Percentiles rank a stretch among this genome's conserved stretches.
phyloP scores from a whole-genome alignment of 2,797 vertebrate genomes.

The Chelon auratus region DNA sequence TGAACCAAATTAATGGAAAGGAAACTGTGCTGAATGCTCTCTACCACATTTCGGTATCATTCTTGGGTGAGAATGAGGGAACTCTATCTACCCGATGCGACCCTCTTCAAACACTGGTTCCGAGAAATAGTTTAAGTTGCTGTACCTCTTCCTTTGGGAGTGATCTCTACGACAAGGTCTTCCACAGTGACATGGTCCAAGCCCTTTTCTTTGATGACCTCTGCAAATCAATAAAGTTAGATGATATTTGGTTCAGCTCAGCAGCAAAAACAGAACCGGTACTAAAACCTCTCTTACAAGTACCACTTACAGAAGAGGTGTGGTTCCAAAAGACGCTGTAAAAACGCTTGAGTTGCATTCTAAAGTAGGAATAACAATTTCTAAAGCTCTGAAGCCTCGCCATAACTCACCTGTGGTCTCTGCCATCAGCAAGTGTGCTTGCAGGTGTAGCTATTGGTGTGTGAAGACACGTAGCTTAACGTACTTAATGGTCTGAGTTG shows the following conservation, averaged over 20 bases:
- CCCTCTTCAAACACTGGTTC: too few relatives aligned
- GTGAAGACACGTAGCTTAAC: neutral
- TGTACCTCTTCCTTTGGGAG: constrained; percentile 97
- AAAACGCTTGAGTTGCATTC: constrained; percentile 16
- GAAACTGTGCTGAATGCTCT: too few relatives aligned
- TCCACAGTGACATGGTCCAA: constrained; percentile 97
- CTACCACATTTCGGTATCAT: too few relatives aligned
- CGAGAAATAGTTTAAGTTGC: neutral
- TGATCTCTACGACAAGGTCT: constrained; percentile 97
- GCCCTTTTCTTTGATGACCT: constrained; percentile 98
- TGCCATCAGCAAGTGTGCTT: neutral
- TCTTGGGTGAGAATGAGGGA: too few relatives aligned
- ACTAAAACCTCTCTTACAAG: neutral
- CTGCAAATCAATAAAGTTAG: constrained; percentile 68
- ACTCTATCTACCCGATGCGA: too few relatives aligned
- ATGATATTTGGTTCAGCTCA: neutral
- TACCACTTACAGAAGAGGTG: constrained; percentile 7
- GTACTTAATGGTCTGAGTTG: neutral
- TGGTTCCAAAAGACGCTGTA: constrained; percentile 3
- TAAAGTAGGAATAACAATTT: constrained; percentile 10
- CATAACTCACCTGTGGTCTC: neutral
- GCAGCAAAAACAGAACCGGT: neutral
- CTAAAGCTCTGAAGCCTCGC: neutral
- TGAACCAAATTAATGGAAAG: too few relatives aligned
- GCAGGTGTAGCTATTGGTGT: neutral